Evolutionary conservation across 2,113 vertebrate genomes (phyloP).

Genomic region (Embiotoca jacksoni): DNA sequence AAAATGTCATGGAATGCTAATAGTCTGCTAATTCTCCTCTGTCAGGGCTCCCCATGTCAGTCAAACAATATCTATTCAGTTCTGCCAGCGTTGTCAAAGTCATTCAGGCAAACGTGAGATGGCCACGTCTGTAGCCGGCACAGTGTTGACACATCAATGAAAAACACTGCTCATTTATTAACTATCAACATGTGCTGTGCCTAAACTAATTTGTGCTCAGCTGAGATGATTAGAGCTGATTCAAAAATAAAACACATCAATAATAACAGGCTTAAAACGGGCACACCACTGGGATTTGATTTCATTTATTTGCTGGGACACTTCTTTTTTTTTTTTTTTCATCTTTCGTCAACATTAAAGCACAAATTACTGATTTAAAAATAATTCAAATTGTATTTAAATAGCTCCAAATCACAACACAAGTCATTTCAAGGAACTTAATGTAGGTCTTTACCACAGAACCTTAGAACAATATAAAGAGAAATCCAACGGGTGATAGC

Average conservation of each 20-base stretch:
- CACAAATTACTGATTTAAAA: slow-evolving; percentile 34
- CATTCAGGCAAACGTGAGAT: slow-evolving; percentile 44
- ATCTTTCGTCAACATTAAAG: slow-evolving; percentile 16
- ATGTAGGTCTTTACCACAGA: too few species aligned
- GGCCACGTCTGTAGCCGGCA: slow-evolving; percentile 1
- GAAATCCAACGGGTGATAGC: too few species aligned
- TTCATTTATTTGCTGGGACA: slow-evolving; percentile 15
- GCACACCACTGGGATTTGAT: background rate
- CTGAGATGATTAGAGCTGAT: slow-evolving; percentile 44
- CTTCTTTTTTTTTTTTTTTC: background rate
- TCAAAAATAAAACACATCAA: background rate
- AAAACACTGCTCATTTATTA: slow-evolving; percentile 25
- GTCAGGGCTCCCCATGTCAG: slow-evolving; percentile 63
- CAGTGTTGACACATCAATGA: slow-evolving; percentile 38
- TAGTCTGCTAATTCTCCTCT: slow-evolving; percentile 67
- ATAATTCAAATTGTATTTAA: background rate
- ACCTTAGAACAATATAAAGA: too few species aligned
- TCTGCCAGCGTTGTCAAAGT: slow-evolving; percentile 64
- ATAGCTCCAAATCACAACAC: too few species aligned
- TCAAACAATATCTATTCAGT: slow-evolving; percentile 71
- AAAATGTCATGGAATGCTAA: slow-evolving; percentile 85
- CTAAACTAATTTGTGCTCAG: slow-evolving; percentile 28
- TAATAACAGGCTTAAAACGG: slow-evolving; percentile 7
- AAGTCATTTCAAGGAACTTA: too few species aligned
- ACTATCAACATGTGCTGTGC: background rate